These are phyloP conservation scores for Heteromormyrus szaboi DNA, from an alignment of 2,797 vertebrate genomes.

Conservation along the genomic window DNA sequence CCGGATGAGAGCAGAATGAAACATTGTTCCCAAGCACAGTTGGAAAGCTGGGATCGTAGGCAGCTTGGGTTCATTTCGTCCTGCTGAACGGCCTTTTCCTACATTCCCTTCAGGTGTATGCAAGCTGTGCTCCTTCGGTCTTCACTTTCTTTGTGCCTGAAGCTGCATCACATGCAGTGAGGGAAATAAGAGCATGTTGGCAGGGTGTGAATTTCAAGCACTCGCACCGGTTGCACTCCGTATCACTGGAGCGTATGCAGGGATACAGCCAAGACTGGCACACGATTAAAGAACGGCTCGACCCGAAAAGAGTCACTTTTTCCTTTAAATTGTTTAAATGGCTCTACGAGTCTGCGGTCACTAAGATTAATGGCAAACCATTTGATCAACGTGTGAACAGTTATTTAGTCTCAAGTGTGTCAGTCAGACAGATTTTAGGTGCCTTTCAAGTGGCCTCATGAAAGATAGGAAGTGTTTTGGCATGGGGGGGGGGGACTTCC, in stretches of 20 bases:
- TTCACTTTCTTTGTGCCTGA: not conserved
- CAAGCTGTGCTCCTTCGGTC: not conserved
- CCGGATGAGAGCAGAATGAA: not conserved
- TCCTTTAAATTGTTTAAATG: not conserved
- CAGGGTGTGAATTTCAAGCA: not conserved
- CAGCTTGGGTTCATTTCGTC: not conserved
- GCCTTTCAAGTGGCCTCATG: not conserved
- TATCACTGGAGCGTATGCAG: not conserved
- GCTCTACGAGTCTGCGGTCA: not conserved
- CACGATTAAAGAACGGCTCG: not conserved
- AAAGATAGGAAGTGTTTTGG: not conserved
- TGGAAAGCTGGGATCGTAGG: not conserved
- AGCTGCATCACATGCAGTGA: not conserved
- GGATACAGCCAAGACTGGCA: not conserved
- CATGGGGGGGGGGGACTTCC: not conserved
- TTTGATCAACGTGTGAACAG: not conserved
- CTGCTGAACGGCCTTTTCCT: not conserved
- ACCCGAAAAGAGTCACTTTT: not conserved
- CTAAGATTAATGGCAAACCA: not conserved
- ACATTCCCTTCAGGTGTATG: not conserved
- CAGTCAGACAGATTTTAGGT: not conserved
- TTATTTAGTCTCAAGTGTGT: not conserved
- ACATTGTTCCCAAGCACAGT: not conserved
- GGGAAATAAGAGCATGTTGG: not conserved
- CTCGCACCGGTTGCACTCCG: not conserved